Base-by-base conservation (phyloP, 2,888 invertebrate species). In the Philaethria dido region DNA sequence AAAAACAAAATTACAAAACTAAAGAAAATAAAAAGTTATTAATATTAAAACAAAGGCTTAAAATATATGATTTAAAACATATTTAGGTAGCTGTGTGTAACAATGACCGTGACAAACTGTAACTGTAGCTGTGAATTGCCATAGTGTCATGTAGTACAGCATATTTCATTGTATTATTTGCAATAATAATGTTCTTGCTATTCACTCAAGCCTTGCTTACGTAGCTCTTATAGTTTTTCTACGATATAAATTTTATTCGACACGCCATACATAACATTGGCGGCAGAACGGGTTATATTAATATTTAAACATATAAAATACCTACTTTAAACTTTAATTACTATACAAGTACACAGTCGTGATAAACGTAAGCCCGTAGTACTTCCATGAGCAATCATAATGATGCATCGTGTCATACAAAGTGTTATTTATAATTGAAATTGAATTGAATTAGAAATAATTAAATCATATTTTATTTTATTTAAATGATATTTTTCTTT, bases 231-330 rank as follows among this genome's bases (percentile, higher is more conserved):
- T 48, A 48, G 2, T 50, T n/a, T 50, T 25, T 50, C 13, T 3
- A 20, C n/a, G 14, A 22, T 50, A 50, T n/a, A 25, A 25, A 50
- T 50, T 48, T 50, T 25, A 50, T 50, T n/a, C 48, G 25, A 4
- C 20, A 47, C 20, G 20, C 3, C 20, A 20, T 47, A 39, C 2
- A 47, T 45, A 9, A 18, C 11, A 45, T 18, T 18, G 45, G 18
- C 11, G 20, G 11, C 47, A 20, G 13, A 47, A 47, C 20, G 1
- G 13, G 11, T 39, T 39, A 39, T 13, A 20, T 47, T 47, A 0
- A 47, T 13, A 13, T 47, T 47, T 47, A 20, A 47, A 47, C 13
- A 20, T 1, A 20, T 20, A 47, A 47, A 14, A 8, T 25, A 50
- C 25, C 0, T 50, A 16, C 6, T 16, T 9, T 20, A 14, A 50